Evolutionary conservation across 2,797 vertebrate species (phyloP), one percentile per base, ranked within the genome.

Genomic region (Sebastes iracundus): DNA sequence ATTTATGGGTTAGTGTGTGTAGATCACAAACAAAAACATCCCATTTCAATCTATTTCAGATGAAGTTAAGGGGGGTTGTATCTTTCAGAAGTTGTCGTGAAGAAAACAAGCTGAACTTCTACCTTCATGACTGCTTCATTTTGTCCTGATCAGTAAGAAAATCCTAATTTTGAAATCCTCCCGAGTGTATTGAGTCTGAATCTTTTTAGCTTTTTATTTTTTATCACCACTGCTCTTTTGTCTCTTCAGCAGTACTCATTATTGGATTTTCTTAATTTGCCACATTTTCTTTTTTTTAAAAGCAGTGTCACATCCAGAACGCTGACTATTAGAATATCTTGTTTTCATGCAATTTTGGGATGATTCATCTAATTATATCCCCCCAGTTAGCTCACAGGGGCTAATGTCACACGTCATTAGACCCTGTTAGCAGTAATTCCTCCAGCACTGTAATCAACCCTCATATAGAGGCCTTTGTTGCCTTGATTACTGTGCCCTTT

Each of bases 361-460:
- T 88, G 72, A 92, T 88, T 94, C 79, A 87, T 88, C 60, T 88
- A 88, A 93, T 93, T 92, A 92, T 76, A 85, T 88, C 70, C 68
- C 70, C 73, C 46, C 84, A 90, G 89, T 93, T 92, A 91, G 78
- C 85, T 84, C 77, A 68, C 81, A 68, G 85, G 78, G 79, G 80
- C 84, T 87, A 83, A 89, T 84, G 79, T 84, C 88, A 87, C 85
- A 85, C 79, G 23, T 77, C 85, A 93, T 95, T 93, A 93, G 75
- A 53, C 67, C 68, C 84, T 72, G 77, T 90, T 85, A 90, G 62
- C 52, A 33, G 60, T 79, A 38, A 84, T 85, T 78, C 83, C 69
- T 83, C 49, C 63, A 33, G 78, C 69, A 27, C 71, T 80, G 81
- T 87, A 87, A 94, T 91, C 92, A 92, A 88, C 68, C 70, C 46